These are phyloP conservation scores for Terrapene triunguis DNA, from an alignment of 2,113 vertebrate genomes.

Conservation along the genomic window DNA sequence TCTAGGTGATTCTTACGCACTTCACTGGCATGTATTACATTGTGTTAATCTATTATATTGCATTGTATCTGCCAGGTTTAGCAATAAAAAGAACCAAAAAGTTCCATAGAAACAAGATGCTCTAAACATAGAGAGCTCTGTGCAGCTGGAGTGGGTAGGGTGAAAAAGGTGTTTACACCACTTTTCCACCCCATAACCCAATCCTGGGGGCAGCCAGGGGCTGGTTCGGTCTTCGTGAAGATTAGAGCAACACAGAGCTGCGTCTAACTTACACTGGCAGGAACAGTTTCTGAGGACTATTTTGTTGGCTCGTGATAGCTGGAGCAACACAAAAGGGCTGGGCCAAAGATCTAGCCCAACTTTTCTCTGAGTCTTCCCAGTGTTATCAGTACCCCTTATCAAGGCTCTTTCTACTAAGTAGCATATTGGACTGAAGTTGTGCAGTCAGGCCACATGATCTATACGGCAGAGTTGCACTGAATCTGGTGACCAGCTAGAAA, in stretches of 20 bases:
- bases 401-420: neutral
- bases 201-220: neutral
- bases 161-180: neutral
- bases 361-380: neutral
- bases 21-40: neutral
- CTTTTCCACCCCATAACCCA: neutral
- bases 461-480: neutral
- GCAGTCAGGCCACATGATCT: neutral
- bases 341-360: neutral
- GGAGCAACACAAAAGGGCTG: neutral
- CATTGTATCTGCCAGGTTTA: neutral
- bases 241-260: neutral
- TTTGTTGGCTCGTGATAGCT: neutral
- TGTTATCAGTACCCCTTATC: neutral
- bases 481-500: neutral
- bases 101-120: neutral
- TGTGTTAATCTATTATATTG: neutral
- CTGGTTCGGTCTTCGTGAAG: neutral
- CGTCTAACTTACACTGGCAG: neutral
- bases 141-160: rapidly evolving
- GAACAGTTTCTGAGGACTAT: neutral
- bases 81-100: neutral
- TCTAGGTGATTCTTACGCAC: neutral
- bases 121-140: neutral
- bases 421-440: rapidly evolving